These are phyloP conservation scores for Drosophila siamana DNA, from an alignment of 2,888 invertebrate species.

Conservation along the genomic window DNA sequence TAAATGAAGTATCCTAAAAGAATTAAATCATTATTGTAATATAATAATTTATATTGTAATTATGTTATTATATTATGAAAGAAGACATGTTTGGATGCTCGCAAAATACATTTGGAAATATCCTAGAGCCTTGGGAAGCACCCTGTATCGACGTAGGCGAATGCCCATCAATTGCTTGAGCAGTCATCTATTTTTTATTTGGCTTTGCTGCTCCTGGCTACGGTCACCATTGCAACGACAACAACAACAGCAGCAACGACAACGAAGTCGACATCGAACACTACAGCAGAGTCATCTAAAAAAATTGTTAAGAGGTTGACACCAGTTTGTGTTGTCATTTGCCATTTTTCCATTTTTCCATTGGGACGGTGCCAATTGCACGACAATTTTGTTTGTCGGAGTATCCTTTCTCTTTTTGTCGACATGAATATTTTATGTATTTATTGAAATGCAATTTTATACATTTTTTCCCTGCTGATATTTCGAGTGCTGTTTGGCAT, in stretches of 20 bases:
- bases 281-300: slow-evolving; percentile 12
- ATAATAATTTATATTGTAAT: too few species aligned
- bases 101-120: too few species aligned
- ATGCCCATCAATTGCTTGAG: slow-evolving; percentile 47
- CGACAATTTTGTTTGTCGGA: slow-evolving; percentile 32
- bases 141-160: slow-evolving; percentile 45
- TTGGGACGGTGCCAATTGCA: slow-evolving; percentile 62
- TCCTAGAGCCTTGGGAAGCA: background rate
- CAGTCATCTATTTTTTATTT: slow-evolving; percentile 46
- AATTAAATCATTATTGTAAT: too few species aligned
- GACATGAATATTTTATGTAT: slow-evolving; percentile 42
- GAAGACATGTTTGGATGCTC: too few species aligned
- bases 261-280: slow-evolving; percentile 10
- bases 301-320: slow-evolving; percentile 53
- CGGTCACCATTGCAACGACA: slow-evolving; percentile 43
- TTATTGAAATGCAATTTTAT: slow-evolving; percentile 24
- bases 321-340: slow-evolving; percentile 65
- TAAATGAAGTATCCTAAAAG: too few species aligned
- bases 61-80: too few species aligned
- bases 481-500: slow-evolving; percentile 6
- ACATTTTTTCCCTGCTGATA: background rate
- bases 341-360: slow-evolving; percentile 39
- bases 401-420: slow-evolving; percentile 18
- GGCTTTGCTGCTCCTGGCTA: slow-evolving; percentile 30
- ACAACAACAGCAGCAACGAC: slow-evolving; percentile 28